Conservation (phyloP, 1,140 invertebrate genomes). For the Cephus cinctus region DNA sequence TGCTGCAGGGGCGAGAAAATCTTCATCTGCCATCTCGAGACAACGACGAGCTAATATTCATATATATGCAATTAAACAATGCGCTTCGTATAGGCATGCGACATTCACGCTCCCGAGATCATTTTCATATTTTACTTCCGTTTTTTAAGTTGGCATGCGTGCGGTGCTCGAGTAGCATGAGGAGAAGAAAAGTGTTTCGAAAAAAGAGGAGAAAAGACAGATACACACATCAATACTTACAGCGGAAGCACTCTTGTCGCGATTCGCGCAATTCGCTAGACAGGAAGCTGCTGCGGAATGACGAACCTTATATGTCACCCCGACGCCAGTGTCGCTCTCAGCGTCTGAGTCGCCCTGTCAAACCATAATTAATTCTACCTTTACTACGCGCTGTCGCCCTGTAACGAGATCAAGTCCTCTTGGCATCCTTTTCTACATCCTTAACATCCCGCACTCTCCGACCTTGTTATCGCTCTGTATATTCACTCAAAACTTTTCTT, state of each 20-base stretch:
- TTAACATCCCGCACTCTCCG: too few relatives aligned
- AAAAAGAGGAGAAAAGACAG: constrained; percentile 2
- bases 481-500: too few relatives aligned
- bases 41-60: too few relatives aligned
- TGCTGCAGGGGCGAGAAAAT: too few relatives aligned
- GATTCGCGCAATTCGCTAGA: constrained; percentile 51
- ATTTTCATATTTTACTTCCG: too few relatives aligned
- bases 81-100: too few relatives aligned
- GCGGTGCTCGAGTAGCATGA: constrained; percentile 21
- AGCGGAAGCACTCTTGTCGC: constrained; percentile 52
- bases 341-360: constrained; percentile 53
- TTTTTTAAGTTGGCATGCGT: constrained; percentile 10
- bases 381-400: constrained; percentile 35
- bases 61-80: too few relatives aligned
- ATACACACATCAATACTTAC: constrained; percentile 45
- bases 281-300: constrained; percentile 53
- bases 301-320: constrained; percentile 53
- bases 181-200: constrained; percentile 21
- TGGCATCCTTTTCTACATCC: too few relatives aligned
- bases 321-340: constrained; percentile 52
- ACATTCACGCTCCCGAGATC: too few relatives aligned
- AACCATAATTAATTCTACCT: constrained; percentile 50
- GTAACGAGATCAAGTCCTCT: constrained; percentile 3
- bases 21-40: too few relatives aligned
- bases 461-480: too few relatives aligned